Conservation (phyloP, 2,888 invertebrate genomes). For the Caenorhabditis auriculariae region DNA sequence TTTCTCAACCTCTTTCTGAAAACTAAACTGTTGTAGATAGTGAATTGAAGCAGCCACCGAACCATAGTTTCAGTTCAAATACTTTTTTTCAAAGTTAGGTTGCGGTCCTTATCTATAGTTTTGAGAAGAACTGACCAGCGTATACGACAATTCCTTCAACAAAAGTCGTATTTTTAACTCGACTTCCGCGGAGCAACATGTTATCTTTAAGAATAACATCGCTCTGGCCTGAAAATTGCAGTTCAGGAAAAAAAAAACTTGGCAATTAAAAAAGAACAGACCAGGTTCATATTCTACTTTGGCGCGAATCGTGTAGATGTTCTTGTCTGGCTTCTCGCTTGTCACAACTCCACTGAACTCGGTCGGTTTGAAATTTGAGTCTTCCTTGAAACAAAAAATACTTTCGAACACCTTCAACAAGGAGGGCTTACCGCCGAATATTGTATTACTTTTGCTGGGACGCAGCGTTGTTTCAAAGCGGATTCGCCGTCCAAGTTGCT, state of each 20-base stretch:
- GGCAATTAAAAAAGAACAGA: neutral
- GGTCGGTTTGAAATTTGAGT: conserved; percentile 39
- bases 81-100: too few relatives aligned
- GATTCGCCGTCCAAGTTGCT: conserved; percentile 95
- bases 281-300: conserved; percentile 62
- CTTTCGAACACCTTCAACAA: neutral
- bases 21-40: too few relatives aligned
- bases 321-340: conserved; percentile 91
- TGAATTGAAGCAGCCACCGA: too few relatives aligned
- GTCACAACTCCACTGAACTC: conserved; percentile 80
- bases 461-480: conserved; percentile 82
- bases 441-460: conserved; percentile 32
- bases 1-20: too few relatives aligned
- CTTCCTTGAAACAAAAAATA: conserved; percentile 20
- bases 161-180: conserved; percentile 92
- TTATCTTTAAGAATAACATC: conserved; percentile 78
- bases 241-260: neutral
- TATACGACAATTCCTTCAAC: conserved; percentile 95
- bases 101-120: too few relatives aligned
- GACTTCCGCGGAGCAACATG: conserved; percentile 86
- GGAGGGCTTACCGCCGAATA: conserved; percentile 71
- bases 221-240: conserved; percentile 6
- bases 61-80: too few relatives aligned
- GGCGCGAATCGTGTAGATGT: conserved; percentile 91
- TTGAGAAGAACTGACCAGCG: conserved; percentile 78